phyloP scores from a whole-genome alignment of 2,797 vertebrate genomes.

The Moxostoma hubbsi region DNA sequence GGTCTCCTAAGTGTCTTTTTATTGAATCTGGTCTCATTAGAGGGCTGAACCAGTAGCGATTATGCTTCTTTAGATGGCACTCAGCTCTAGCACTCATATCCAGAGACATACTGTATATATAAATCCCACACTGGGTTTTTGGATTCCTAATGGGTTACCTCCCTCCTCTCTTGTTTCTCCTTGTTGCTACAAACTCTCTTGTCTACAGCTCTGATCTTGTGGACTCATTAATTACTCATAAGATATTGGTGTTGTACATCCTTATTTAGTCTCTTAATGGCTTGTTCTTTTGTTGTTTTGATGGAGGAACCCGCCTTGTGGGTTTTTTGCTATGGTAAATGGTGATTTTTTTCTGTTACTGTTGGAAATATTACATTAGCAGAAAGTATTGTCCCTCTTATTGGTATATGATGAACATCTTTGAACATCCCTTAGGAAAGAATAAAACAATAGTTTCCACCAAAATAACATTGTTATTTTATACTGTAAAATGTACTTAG shows the following conservation, averaged over 20 bases:
- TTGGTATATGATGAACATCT: too few species aligned
- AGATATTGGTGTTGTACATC: neutral
- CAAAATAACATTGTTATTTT: too few species aligned
- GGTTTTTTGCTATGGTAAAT: too few species aligned
- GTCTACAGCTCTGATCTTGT: conserved; percentile 50
- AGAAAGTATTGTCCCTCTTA: too few species aligned
- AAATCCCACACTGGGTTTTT: neutral
- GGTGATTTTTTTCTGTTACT: too few species aligned
- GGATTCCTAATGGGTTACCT: conserved; percentile 14
- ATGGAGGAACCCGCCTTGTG: neutral
- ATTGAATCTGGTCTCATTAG: conserved; percentile 76
- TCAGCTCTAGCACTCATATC: conserved; percentile 43
- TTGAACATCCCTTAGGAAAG: too few species aligned
- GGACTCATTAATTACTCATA: conserved; percentile 37
- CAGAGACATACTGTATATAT: conserved; percentile 19
- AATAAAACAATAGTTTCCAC: too few species aligned
- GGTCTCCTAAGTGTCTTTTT: conserved; percentile 69
- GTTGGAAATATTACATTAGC: too few species aligned
- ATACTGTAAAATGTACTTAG: too few species aligned
- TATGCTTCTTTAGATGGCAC: conserved; percentile 45
- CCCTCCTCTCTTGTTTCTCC: conserved; percentile 5
- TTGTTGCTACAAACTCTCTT: conserved; percentile 50
- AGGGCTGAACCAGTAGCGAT: conserved; percentile 47
- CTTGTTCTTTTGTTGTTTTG: neutral
- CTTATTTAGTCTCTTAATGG: neutral